Base-by-base conservation (phyloP, 2,113 vertebrate species). In the Podarcis muralis region DNA sequence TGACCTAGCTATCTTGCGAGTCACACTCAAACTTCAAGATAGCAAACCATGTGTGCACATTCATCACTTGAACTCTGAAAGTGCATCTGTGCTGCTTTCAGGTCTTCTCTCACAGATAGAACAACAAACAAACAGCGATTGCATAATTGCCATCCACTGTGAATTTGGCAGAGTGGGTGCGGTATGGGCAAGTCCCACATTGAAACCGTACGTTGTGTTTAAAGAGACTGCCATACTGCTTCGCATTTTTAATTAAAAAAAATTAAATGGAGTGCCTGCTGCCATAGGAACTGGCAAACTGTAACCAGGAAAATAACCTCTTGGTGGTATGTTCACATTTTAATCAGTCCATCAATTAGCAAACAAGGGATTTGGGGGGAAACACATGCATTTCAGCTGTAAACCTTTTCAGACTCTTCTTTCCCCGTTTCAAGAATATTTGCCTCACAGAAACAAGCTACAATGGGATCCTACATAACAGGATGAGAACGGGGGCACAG, bases 1-100 rank as follows among this genome's bases (percentile, higher is more conserved):
- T 37, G 86, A 87, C 81, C 77, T 57, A 68, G 85, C 77, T 87
- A 48, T 71, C 86, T 87, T 72, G 43, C 71, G 74, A 75, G 78
- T 30, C 68, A 71, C 32, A 57, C 48, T 53, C 62, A 35, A 71
- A 65, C 77, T n/a, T 81, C 76, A 68, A 81, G 77, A 71, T 80
- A 80, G 57, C 77, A 80, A 71, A 3, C 1, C 32, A 69, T 13
- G 30, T 2, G n/a, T 43, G 43, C 43, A 32, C 66, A 71, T 87
- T 81, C 57, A 81, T 87, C 86, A 87, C 78, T 59, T 59, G 66
- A 69, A 71, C 77, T 71, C 65, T 57, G n/a, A 53, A 71, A 68
- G 66, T 62, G 13, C 22, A 2, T 13, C 77, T 35, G 77, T 72
- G 78, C 27, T 35, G 43, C 85, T 87, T n/a, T 5, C 48, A 74